Evolutionary conservation across 2,113 vertebrate species (phyloP), one percentile per base, ranked within the genome.

Genomic region (Microtus ochrogaster): DNA sequence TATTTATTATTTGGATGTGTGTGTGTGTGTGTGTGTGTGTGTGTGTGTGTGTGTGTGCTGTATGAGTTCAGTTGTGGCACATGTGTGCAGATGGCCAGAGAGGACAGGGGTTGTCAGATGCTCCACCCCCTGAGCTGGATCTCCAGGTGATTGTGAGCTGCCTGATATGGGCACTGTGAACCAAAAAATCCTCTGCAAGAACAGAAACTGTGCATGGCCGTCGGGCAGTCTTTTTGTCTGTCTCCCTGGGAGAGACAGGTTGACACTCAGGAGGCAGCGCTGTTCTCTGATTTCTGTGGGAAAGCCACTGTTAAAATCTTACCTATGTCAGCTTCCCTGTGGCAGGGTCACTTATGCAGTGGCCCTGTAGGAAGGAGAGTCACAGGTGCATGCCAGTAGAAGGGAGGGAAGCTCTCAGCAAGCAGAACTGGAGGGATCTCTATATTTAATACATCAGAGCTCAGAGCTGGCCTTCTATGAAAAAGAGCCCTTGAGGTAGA

Each of bases 231-330:
- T 47, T n/a, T 74, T 81, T 33, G 87, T 89, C 41, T 55, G 44
- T 93, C 73, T 91, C 17, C 41, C 72, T 66, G 3, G 24, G 66
- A 90, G 72, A 95, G 65, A 89, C 28, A 39, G 19, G 66, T 72
- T 82, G 74, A 47, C 1, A 66, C 76, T 90, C 95, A 73, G 47
- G 84, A 90, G 41, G n/a, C 39, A 93, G 83, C 28, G 10, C 72
- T 17, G 89, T 86, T 93, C 76, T 83, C 6, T 91, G 83, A 47
- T 94, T 95, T 94, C 85, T 89, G 52, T 61, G 6, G 6, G 86
- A 83, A 63, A 68, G 11, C 76, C 73, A 52, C 89, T 63, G 92
- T 11, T 52, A 26, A 49, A 88, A 81, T 70, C 66, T 52, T 72
- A 19, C 39, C 26, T 3, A 63, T 39, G 36, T 68, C 84, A 82